phyloP scores from a whole-genome alignment of 2,797 vertebrate species.

The Enteromius radiatus region DNA sequence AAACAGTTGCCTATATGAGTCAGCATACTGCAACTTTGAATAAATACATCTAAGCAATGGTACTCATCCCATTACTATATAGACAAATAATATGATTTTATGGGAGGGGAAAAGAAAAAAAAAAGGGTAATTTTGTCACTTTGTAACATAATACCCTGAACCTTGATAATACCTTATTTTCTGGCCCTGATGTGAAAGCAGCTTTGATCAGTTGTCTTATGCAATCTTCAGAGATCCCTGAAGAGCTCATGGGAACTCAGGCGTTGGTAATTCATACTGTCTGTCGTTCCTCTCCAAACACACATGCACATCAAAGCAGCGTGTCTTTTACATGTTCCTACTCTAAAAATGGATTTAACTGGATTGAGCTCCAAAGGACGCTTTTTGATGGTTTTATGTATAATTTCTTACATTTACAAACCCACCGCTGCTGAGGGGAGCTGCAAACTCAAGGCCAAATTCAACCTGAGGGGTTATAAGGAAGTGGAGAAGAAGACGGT shows the following conservation, averaged over 20 bases:
- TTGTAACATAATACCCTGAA: background rate
- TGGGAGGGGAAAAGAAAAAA: too few relatives aligned
- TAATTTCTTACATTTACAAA: constrained; percentile 54
- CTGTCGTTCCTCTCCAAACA: constrained; percentile 50
- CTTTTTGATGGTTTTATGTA: constrained; percentile 71
- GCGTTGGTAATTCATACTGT: constrained; percentile 60
- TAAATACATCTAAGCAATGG: background rate
- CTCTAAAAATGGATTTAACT: constrained; percentile 66
- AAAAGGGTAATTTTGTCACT: background rate
- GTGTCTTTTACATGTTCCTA: constrained; percentile 37
- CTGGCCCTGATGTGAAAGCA: background rate
- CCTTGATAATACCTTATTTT: background rate
- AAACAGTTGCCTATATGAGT: background rate
- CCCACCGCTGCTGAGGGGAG: constrained; percentile 65
- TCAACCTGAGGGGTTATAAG: constrained; percentile 85
- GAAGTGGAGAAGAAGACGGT: constrained; percentile 80
- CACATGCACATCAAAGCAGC: constrained; percentile 41
- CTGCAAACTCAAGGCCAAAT: constrained; percentile 86
- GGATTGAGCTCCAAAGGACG: constrained; percentile 41
- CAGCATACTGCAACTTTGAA: background rate
- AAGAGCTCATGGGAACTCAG: constrained; percentile 67
- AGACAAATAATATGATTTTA: too few relatives aligned
- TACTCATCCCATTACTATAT: background rate
- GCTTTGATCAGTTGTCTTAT: constrained; percentile 49
- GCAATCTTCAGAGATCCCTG: constrained; percentile 63